Base-by-base conservation (phyloP, 2,797 vertebrate genomes). In the Garrulus glandarius region DNA sequence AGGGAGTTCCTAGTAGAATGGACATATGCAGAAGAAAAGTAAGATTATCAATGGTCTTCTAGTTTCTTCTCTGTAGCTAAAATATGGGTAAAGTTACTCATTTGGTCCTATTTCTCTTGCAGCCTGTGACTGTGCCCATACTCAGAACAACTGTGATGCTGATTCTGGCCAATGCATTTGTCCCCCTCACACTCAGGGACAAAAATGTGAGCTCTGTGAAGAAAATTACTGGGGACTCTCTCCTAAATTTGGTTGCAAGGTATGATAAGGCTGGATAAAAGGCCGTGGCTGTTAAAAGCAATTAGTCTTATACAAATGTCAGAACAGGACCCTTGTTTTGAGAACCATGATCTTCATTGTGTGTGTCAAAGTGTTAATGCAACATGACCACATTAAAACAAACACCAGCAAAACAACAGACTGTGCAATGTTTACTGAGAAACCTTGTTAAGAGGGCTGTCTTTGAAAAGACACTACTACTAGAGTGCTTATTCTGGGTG, bases 51-150 rank as follows among this genome's bases (percentile, higher is more conserved):
- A 13, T 30, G 12, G 6, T 55, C 24, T 64, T 84, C 15, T 1
- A 70, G 13, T 70, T 77, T 55, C 15, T 88, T 37, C 46, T 60
- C 34, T 47, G 27, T 63, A 71, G 23, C 24, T 52, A 79, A 87
- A 63, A 18, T 3, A 5, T 41, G 32, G n/a, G 9, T 72, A 20
- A 75, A 87, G 9, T 57, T 84, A 34, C 13, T 65, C 1, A 59
- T 68, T 65, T 8, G 4, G 13, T 72, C 75, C 37, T 61, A 1
- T 87, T 72, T 81, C 68, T 91, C 67, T 93, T 91, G 44, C 95
- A 99, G 99, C 98, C 94, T 99, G 99, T 90, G 96, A 98, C 94
- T 99, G 99, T 78, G 92, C 97, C 43, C 98, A 99, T 96, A 99
- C 99, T 27, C 98, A 98, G 44, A 98, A 99, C 30, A 99, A 98